A percentile compares a stretch with the other conserved stretches of the same genome.
phyloP scores from a whole-genome alignment of 1,140 invertebrate genomes.

The Eumeta japonica region DNA sequence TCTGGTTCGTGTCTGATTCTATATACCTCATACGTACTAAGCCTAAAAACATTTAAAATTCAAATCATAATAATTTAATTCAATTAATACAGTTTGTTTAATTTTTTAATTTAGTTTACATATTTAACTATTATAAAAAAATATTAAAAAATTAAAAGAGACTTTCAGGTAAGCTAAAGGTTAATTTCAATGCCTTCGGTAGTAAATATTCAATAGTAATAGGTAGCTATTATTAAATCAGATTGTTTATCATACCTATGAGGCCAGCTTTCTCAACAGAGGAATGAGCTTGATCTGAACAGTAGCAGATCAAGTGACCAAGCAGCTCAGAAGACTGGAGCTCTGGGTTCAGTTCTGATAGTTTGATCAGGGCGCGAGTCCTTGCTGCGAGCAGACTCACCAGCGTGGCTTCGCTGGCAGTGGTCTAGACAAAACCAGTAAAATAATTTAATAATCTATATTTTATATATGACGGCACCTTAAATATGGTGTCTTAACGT shows the following conservation, averaged over 20 bases:
- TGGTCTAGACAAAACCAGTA: conserved; percentile 59
- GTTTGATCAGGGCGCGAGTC: conserved; percentile 75
- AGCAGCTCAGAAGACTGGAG: conserved; percentile 87
- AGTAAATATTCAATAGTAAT: too few relatives aligned
- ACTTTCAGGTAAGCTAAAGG: too few relatives aligned
- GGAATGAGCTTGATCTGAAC: conserved; percentile 93
- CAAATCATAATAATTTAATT: conserved; percentile 8
- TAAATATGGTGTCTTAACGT: too few relatives aligned
- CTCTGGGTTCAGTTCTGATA: conserved; percentile 65
- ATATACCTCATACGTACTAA: conserved; percentile 91
- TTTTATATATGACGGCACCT: too few relatives aligned
- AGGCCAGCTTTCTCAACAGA: conserved; percentile 95
- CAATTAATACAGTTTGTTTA: too few relatives aligned
- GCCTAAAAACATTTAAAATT: conserved; percentile 55
- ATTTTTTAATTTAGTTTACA: too few relatives aligned
- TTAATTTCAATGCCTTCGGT: too few relatives aligned
- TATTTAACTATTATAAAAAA: not conserved
- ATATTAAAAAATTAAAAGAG: not conserved
- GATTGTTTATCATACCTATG: conserved; percentile 71
- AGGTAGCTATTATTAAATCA: too few relatives aligned
- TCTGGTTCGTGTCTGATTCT: conserved; percentile 79
- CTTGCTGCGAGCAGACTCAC: conserved; percentile 87
- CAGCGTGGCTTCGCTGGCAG: conserved; percentile 89
- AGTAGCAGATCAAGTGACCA: conserved; percentile 89
- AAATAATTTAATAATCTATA: too few relatives aligned